A percentile compares a stretch with the other conserved stretches of the same genome.
Conservation (phyloP, 53 echinoderm and acorn worm genomes). For the Pentamera pediparva region DNA sequence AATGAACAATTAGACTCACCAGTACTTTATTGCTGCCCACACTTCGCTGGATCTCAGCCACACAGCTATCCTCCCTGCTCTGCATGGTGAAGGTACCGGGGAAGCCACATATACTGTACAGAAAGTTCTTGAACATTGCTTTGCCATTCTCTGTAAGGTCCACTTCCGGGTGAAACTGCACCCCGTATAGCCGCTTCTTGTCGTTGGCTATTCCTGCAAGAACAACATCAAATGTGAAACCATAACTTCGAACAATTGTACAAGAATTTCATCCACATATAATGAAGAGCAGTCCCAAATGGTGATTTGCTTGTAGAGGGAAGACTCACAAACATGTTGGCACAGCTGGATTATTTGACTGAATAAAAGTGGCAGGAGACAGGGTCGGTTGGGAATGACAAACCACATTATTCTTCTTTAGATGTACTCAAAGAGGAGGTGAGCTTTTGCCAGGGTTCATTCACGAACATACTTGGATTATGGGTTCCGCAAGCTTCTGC, state of each 20-base stretch:
- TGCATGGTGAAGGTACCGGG: conserved; percentile 73
- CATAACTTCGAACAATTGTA: neutral
- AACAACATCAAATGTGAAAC: neutral
- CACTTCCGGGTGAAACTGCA: conserved; percentile 96
- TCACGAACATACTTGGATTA: too few species aligned
- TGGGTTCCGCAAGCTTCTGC: too few species aligned
- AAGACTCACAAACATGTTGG: too few species aligned
- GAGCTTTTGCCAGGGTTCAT: too few species aligned
- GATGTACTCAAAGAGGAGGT: too few species aligned
- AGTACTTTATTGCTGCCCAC: conserved; percentile 86
- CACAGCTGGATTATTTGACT: too few species aligned
- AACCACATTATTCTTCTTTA: too few species aligned
- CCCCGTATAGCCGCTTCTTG: conserved; percentile 69
- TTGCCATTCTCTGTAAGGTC: conserved; percentile 85
- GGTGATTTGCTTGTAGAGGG: too few species aligned
- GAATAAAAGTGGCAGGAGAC: too few species aligned
- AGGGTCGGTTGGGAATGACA: too few species aligned
- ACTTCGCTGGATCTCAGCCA: conserved; percentile 58
- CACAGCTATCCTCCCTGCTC: conserved; percentile 60
- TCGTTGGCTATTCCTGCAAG: conserved; percentile 84
- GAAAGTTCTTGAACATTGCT: conserved; percentile 79
- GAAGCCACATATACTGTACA: conserved; percentile 54
- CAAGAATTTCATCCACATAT: too few species aligned
- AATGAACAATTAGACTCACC: conserved; percentile 44
- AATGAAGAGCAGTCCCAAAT: too few species aligned